A percentile compares a stretch with the other conserved stretches of the same genome.
Conservation (phyloP, 2,888 invertebrate species). For the Helleia helle region DNA sequence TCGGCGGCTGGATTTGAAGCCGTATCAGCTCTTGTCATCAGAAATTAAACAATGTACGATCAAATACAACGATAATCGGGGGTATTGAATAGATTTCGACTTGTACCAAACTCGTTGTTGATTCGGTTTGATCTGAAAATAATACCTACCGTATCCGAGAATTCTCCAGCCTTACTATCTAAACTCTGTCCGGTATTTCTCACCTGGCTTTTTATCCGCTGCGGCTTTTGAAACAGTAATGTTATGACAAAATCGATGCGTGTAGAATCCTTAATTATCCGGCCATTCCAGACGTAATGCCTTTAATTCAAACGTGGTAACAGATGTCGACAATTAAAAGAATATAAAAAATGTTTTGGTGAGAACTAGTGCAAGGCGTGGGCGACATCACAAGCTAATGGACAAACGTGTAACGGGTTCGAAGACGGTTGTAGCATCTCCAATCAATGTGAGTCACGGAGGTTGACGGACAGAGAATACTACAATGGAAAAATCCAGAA, state of each 20-base stretch:
- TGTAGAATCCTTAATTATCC: slow-evolving; percentile 66
- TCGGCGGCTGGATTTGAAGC: slow-evolving; percentile 43
- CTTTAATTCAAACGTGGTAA: slow-evolving; percentile 64
- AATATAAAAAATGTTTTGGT: slow-evolving; percentile 47
- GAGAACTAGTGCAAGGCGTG: slow-evolving; percentile 66
- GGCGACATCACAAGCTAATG: slow-evolving; percentile 67
- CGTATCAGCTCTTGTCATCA: slow-evolving; percentile 64
- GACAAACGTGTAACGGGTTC: slow-evolving; percentile 45
- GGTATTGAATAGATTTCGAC: slow-evolving; percentile 24
- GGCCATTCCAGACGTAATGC: slow-evolving; percentile 52
- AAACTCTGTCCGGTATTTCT: slow-evolving; percentile 55
- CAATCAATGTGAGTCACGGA: slow-evolving; percentile 38
- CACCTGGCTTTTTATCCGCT: slow-evolving; percentile 63
- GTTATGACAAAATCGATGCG: slow-evolving; percentile 67
- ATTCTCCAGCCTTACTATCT: slow-evolving; percentile 22
- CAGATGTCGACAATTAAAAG: slow-evolving; percentile 67
- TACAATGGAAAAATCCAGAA: neutral
- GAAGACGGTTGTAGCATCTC: slow-evolving; percentile 44
- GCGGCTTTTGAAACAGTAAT: slow-evolving; percentile 68
- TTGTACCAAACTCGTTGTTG: slow-evolving; percentile 26
- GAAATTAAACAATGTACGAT: slow-evolving; percentile 64
- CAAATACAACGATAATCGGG: slow-evolving; percentile 37
- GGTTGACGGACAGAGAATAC: slow-evolving; percentile 4
- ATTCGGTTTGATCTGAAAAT: slow-evolving; percentile 37
- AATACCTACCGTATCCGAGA: neutral